Evolutionary conservation across 2,888 invertebrate species (phyloP), one percentile per base, ranked within the genome.

Genomic region (Drosophila nigritarsus): DNA sequence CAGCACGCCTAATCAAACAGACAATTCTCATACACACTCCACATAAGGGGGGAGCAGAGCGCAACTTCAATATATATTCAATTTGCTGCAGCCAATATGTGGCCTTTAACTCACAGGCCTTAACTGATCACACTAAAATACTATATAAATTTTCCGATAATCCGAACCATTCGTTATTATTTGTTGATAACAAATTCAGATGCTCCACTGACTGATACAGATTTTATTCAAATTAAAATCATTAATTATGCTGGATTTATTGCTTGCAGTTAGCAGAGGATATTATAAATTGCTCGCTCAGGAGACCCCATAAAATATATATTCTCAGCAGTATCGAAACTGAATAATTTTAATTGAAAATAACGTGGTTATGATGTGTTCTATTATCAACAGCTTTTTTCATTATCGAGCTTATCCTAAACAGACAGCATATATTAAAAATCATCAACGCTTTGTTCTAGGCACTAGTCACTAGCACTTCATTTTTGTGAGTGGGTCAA

Each of bases 1-100:
- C 75, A 75, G 75, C 76, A 83, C 76, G 86, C 82, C 90, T 82
- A 87, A 84, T 89, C 90, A 87, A 84, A 89, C 90, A 84, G 61
- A 62, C 61, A 65, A 24, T 59, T 48, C 73, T 30, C 34, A 45
- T 60, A 40, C 73, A 27, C 58, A 55, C 73, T 45, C 53, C 51
- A 58, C 71, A 73, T 45, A 42, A 42, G 38, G 59, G 71, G 36
- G 36, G 27, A 42, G 69, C 32, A 56, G 69, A 51, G 34, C 15
- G 29, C 36, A 38, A 53, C 42, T 68, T 45, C 54, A 54, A 54
- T 36, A 54, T 34, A 38, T 42, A 50, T 40, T 69, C 38, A 70
- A 69, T 51, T 36, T 30, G 24, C 42, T 38, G 24, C 45, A 15
- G 8, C 7, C 2, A 27, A 18, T 30, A 1, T 1, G 13, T 29